These are phyloP conservation scores for Procambarus clarkii DNA, from an alignment of 1,140 invertebrate genomes.

Conservation along the genomic window DNA sequence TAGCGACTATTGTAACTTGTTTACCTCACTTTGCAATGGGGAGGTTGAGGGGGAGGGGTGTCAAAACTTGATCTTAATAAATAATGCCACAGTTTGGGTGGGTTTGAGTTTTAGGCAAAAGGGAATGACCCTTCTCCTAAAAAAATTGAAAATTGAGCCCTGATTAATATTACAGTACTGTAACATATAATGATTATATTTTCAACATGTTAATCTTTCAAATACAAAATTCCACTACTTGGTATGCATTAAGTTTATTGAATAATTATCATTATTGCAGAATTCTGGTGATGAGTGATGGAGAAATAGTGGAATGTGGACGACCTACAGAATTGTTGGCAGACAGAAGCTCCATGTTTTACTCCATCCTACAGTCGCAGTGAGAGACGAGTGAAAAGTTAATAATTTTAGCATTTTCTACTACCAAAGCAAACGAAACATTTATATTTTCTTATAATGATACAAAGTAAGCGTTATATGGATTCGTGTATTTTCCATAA, in stretches of 20 bases:
- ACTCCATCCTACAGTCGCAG: slow-evolving; percentile 78
- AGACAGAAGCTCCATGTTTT: slow-evolving; percentile 84
- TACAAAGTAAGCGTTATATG: neutral
- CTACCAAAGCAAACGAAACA: neutral
- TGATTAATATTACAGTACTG: too few relatives aligned
- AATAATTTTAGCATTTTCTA: neutral
- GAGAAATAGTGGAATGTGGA: slow-evolving; percentile 87
- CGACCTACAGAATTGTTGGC: slow-evolving; percentile 83
- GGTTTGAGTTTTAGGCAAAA: too few relatives aligned
- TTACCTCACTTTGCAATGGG: too few relatives aligned
- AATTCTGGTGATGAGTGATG: slow-evolving; percentile 88
- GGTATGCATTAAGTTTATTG: neutral
- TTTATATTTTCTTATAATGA: neutral
- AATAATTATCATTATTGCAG: slow-evolving; percentile 8
- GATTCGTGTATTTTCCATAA: neutral
- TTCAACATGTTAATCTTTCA: too few relatives aligned
- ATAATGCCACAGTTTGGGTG: too few relatives aligned
- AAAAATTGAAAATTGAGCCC: too few relatives aligned
- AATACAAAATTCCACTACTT: neutral
- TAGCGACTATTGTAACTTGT: too few relatives aligned
- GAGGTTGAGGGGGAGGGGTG: too few relatives aligned
- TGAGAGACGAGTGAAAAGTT: neutral
- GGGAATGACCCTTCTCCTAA: too few relatives aligned
- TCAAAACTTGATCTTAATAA: too few relatives aligned
- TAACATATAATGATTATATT: too few relatives aligned